These are phyloP conservation scores for Esox masquinongy DNA, from an alignment of 2,797 vertebrate species.

Conservation along the genomic window DNA sequence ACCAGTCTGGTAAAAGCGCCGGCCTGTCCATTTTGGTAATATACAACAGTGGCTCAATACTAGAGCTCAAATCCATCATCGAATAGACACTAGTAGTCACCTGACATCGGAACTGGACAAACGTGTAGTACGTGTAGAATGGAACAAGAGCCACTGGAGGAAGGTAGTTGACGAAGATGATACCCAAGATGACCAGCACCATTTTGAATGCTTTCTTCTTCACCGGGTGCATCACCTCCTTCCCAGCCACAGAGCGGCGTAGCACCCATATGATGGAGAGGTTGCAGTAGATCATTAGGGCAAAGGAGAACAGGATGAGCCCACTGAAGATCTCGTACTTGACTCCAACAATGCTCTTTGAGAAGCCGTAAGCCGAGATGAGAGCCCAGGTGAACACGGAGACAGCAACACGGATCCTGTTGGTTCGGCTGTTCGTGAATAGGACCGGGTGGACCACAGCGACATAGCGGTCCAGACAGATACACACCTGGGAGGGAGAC, in stretches of 20 bases:
- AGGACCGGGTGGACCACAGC: slow-evolving; percentile 75
- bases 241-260: slow-evolving; percentile 67
- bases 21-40: slow-evolving; percentile 67
- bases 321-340: slow-evolving; percentile 65
- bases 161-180: slow-evolving; percentile 73
- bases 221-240: slow-evolving; percentile 73
- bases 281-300: slow-evolving; percentile 77
- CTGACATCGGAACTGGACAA: slow-evolving; percentile 61
- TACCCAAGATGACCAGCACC: slow-evolving; percentile 69
- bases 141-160: slow-evolving; percentile 73
- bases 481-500: slow-evolving; percentile 61
- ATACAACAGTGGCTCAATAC: slow-evolving; percentile 76
- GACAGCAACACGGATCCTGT: slow-evolving; percentile 54
- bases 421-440: slow-evolving; percentile 65
- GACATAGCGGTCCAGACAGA: slow-evolving; percentile 75
- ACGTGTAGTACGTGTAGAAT: slow-evolving; percentile 64
- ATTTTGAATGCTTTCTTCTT: slow-evolving; percentile 76
- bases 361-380: slow-evolving; percentile 59
- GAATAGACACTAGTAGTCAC: slow-evolving; percentile 67
- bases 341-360: slow-evolving; percentile 57
- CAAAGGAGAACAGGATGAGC: slow-evolving; percentile 69
- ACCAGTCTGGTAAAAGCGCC: slow-evolving; percentile 10
- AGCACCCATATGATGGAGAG: slow-evolving; percentile 75
- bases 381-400: slow-evolving; percentile 63
- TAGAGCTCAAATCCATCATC: slow-evolving; percentile 79